Evolutionary conservation across 1,140 invertebrate species (phyloP).

Genomic region (Bombyx mori): ASM3026992v2 NC_085111.1:6173501-6174000

Average conservation of each 20-base stretch:
- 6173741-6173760: constrained; percentile 37
- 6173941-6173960: constrained; percentile 24
- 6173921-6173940: constrained; percentile 42
- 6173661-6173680: constrained; percentile 61
- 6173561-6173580: constrained; percentile 53
- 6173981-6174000: constrained; percentile 38
- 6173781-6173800: constrained; percentile 16
- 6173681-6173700: constrained; percentile 36
- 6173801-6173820: constrained; percentile 30
- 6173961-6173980: constrained; percentile 32
- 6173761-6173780: constrained; percentile 41
- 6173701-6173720: constrained; percentile 48
- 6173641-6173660: constrained; percentile 69
- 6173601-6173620: constrained; percentile 37
- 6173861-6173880: constrained; percentile 23
- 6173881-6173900: constrained; percentile 24
- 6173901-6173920: constrained; percentile 19
- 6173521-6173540: constrained; percentile 61
- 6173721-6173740: constrained; percentile 55
- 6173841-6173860: neutral
- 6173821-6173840: constrained; percentile 36
- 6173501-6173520: constrained; percentile 59
- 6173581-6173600: constrained; percentile 38
- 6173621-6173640: constrained; percentile 48
- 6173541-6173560: constrained; percentile 64